Conservation (phyloP, 1,140 invertebrate genomes). For the Oedothorax gibbosus region DNA sequence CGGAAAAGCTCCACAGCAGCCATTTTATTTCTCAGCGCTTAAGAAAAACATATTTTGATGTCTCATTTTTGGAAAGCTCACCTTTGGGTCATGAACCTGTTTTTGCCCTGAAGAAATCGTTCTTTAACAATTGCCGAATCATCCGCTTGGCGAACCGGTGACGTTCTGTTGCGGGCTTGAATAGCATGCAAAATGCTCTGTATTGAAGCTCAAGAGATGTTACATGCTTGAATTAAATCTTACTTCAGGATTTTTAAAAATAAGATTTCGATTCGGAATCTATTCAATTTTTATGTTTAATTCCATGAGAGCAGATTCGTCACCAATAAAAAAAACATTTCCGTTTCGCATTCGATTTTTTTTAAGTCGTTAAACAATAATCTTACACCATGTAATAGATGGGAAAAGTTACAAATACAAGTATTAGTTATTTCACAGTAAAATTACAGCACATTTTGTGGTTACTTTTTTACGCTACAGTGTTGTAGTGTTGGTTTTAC, state of each 20-base stretch:
- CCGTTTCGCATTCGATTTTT: background rate
- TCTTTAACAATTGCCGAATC: slow-evolving; percentile 22
- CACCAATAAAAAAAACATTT: background rate
- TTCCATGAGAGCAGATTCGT: background rate
- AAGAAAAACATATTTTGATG: too few species aligned
- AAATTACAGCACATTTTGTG: too few species aligned
- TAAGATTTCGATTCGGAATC: slow-evolving; percentile 10
- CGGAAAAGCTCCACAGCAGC: too few species aligned
- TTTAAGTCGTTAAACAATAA: too few species aligned
- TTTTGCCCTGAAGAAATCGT: background rate
- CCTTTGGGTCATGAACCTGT: slow-evolving; percentile 3
- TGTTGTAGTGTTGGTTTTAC: too few species aligned
- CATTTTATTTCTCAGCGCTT: too few species aligned
- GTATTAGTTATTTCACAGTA: too few species aligned
- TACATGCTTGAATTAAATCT: slow-evolving; percentile 27
- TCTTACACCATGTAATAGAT: too few species aligned
- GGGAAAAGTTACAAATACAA: too few species aligned
- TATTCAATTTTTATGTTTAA: background rate
- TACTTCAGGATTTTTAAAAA: background rate
- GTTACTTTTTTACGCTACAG: too few species aligned
- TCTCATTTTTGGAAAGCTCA: background rate
- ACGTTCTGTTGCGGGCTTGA: background rate
- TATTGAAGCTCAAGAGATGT: slow-evolving; percentile 13
- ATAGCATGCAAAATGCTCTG: slow-evolving; percentile 23
- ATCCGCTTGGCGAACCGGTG: background rate